These are phyloP conservation scores for Triplophysa rosa DNA, from an alignment of 2,113 vertebrate genomes.

Conservation along the genomic window DNA sequence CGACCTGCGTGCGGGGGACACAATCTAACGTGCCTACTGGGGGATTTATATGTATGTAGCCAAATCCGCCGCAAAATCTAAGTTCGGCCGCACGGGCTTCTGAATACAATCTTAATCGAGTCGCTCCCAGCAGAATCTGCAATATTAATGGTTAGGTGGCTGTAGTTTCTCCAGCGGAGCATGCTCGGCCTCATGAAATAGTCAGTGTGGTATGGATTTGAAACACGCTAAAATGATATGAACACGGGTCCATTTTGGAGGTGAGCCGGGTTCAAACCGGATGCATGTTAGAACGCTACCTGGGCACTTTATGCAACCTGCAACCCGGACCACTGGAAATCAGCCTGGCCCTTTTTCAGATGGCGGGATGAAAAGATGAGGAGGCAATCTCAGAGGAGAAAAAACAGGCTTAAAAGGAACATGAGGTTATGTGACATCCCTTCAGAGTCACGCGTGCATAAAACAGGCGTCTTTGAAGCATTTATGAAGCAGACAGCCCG, in stretches of 20 bases:
- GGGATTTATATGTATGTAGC: slow-evolving; percentile 65
- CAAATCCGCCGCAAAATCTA: slow-evolving; percentile 67
- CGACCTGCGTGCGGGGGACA: slow-evolving; percentile 56
- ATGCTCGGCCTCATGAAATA: slow-evolving; percentile 63
- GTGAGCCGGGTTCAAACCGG: slow-evolving; percentile 53
- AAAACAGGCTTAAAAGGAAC: not conserved
- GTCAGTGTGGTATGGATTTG: slow-evolving; percentile 62
- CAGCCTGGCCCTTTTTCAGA: slow-evolving; percentile 31
- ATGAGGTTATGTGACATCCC: slow-evolving; percentile 7
- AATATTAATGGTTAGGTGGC: slow-evolving; percentile 71
- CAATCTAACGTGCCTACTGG: slow-evolving; percentile 62
- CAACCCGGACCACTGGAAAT: slow-evolving; percentile 51
- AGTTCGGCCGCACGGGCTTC: slow-evolving; percentile 56
- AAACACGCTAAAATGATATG: slow-evolving; percentile 49
- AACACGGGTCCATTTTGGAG: slow-evolving; percentile 52
- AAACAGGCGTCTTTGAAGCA: slow-evolving; percentile 9
- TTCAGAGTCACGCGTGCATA: not conserved
- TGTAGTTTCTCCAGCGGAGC: slow-evolving; percentile 52
- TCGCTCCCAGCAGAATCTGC: slow-evolving; percentile 65
- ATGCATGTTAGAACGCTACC: slow-evolving; percentile 47
- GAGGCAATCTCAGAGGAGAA: slow-evolving; percentile 8
- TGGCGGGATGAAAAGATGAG: not conserved
- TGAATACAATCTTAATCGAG: slow-evolving; percentile 65
- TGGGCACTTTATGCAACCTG: slow-evolving; percentile 45
- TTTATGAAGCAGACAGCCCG: slow-evolving; percentile 5